Base-by-base conservation (phyloP, 2,797 vertebrate species). In the Coccyzus lansbergi region DNA sequence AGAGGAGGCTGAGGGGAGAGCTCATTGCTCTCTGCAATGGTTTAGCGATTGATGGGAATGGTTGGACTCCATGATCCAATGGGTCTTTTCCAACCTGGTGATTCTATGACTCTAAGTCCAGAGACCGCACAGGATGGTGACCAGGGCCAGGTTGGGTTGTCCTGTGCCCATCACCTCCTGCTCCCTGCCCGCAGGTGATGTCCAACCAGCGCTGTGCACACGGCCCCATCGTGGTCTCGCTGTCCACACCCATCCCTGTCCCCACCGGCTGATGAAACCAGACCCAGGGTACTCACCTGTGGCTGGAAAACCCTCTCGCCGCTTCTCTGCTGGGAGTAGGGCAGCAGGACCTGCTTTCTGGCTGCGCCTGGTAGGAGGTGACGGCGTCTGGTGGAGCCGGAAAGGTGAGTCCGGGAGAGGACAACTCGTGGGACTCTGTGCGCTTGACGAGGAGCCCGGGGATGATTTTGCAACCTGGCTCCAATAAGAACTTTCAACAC, bases 391-490 rank as follows among this genome's bases (percentile, higher is more conserved):
- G 93, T 0, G 1, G 75, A 96, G 95, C 95, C 68, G 91, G 95
- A 96, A 91, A 91, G 85, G 93, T 84, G 87, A 95, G 95, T 95
- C 78, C 5, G 2, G 51, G 53, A 59, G 9, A 80, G 77, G 69
- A 56, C 36, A 48, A 42, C 75, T 89, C 84, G 36, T 79, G 91
- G 77, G 65, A 74, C 53, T 72, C 58, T 0, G 4, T 10, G 42
- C 33, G 7, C 56, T 40, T 49, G 58, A 92, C 88, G 72, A 83
- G 53, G 33, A 86, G 71, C 91, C 81, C 1, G 10, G 26, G 81
- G 78, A 82, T 15, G 68, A 42, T 96, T 96, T 95, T 89, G 94
- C 79, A 96, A 96, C 82, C 36, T 10, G 4, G 13, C 34, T 33
- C 52, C 53, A 3, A 7, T 1, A 21, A 62, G 58, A 65, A 18